Evolutionary conservation across 2,113 vertebrate species (phyloP).

Genomic region (Uropsilus gracilis): DNA sequence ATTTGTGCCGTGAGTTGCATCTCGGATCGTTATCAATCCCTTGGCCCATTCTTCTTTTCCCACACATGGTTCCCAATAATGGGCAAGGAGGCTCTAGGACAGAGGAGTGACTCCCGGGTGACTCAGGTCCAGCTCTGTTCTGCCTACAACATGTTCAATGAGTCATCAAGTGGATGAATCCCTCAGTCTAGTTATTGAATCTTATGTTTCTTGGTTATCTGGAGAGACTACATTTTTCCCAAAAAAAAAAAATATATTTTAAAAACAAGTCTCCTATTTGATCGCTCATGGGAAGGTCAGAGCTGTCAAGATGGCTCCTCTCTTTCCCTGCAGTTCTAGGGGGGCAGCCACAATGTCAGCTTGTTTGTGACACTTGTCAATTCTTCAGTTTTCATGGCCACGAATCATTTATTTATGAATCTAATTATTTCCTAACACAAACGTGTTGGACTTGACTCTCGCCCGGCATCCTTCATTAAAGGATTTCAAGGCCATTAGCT

Average conservation of each 20-base stretch:
- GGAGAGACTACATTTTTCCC: not conserved
- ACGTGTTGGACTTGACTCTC: not conserved
- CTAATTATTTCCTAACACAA: conserved; percentile 40
- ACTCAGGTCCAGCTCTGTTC: not conserved
- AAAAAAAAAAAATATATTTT: not conserved
- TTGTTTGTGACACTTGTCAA: not conserved
- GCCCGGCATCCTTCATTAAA: conserved; percentile 27
- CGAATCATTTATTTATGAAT: conserved; percentile 54
- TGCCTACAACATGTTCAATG: accelerated
- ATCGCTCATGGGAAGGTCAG: not conserved
- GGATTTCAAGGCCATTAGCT: conserved; percentile 33
- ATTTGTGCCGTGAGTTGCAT: too few species aligned
- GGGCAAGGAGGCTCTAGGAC: accelerated
- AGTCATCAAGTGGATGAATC: not conserved
- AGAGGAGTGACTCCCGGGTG: accelerated
- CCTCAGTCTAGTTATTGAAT: not conserved
- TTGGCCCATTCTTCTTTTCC: too few species aligned
- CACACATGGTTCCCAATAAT: too few species aligned
- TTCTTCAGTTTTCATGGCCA: not conserved
- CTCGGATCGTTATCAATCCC: too few species aligned
- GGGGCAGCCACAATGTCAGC: not conserved
- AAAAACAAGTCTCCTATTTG: not conserved
- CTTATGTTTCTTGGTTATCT: not conserved
- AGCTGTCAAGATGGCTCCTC: too few species aligned
- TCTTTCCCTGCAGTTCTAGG: not conserved